Percentiles rank a stretch among this genome's conserved stretches.
Evolutionary conservation across 2,113 vertebrate species (phyloP).

Genomic region (Bettongia penicillata): DNA sequence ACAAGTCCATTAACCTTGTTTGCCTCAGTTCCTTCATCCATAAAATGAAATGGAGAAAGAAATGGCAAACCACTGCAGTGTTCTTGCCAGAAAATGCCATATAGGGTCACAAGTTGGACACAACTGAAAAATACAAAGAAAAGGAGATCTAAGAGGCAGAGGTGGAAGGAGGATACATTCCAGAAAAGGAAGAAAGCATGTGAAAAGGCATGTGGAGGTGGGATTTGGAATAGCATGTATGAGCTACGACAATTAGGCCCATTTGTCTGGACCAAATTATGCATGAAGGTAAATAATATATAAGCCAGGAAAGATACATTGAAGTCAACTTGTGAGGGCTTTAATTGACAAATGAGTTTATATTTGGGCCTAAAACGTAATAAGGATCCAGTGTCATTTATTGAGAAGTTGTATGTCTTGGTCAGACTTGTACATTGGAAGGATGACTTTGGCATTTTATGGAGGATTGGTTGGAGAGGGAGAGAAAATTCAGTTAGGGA

Average conservation of each 20-base stretch:
- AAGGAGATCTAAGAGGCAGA: not conserved
- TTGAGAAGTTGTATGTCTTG: not conserved
- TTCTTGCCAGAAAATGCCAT: too few relatives aligned
- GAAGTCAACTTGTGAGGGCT: not conserved
- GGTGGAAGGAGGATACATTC: not conserved
- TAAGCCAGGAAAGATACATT: not conserved
- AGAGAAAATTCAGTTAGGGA: not conserved
- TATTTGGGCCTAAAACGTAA: not conserved
- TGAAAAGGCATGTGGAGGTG: not conserved
- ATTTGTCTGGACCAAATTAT: not conserved
- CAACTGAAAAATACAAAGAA: too few relatives aligned
- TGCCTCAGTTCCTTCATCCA: too few relatives aligned
- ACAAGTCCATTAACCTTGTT: too few relatives aligned
- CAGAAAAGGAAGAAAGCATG: not conserved
- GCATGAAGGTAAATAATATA: not conserved
- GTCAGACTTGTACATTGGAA: not conserved
- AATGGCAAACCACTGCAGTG: too few relatives aligned
- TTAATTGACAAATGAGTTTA: not conserved
- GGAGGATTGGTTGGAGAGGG: not conserved
- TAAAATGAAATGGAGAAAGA: too few relatives aligned
- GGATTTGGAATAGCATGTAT: not conserved
- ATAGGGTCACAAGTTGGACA: too few relatives aligned
- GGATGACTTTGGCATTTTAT: not conserved
- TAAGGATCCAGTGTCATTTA: not conserved
- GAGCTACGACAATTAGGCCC: not conserved